Base-by-base conservation (phyloP, 2,888 invertebrate species). In the Geophilus truncorum region DNA sequence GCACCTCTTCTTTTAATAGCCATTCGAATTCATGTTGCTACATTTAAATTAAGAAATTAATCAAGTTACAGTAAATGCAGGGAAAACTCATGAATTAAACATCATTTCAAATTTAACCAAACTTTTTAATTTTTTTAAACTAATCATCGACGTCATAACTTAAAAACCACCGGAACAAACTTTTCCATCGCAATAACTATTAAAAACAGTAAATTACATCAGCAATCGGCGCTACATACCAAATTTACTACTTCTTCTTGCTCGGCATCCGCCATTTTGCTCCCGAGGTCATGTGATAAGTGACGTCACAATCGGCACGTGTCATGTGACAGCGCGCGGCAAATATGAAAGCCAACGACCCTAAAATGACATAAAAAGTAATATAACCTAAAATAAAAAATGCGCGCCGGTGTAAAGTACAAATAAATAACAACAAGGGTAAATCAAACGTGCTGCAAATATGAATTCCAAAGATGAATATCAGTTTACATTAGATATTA, bases 201-300 rank as follows among this genome's bases (percentile, higher is more conserved):
- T 21, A 51, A 21, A 51, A 18, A 7, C 51, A 15, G 51, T 18
- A 9, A 18, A 51, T n/a, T 18, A 0, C 4, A 0, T 2, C 1
- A 7, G 21, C 18, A 51, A 21, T 51, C 21, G 18, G 28, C 28
- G 9, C 70, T n/a, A 70, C 70, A 9, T 70, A 70, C 70, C 28
- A 70, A 70, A 30, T 30, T 77, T 23, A 77, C 21, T 34, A 77
- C 77, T 32, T 77, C 77, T 77, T 77, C 77, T 12, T 36, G 77
- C 30, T 77, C 77, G 34, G 32, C 77, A 36, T 77, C 77, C 77
- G 77, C 77, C 77, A 77, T 77, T 77, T 77, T 77, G n/a, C 9
- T 28, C 28, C 10, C 10, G 3, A 0, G 12, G 70, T 70, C 70
- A 70, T 70, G 70, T 70, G 70, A n/a, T 70, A 15, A 1, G 28